These are phyloP conservation scores for Parauchenoglanis ngamensis DNA, from an alignment of 2,797 vertebrate genomes.

Conservation along the genomic window DNA sequence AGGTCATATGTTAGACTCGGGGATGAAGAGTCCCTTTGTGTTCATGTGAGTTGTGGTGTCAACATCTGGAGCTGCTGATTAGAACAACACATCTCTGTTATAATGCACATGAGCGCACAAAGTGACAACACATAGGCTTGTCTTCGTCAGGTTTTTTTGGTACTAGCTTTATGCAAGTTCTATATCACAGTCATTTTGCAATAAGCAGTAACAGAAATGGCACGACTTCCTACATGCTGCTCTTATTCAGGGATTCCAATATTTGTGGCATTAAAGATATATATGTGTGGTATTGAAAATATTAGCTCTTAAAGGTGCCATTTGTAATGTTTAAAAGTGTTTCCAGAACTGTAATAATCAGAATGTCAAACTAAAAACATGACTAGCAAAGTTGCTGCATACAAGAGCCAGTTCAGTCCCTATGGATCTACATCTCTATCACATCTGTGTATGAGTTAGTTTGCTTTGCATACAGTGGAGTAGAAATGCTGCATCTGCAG, in stretches of 20 bases:
- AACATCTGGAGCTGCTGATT: slow-evolving; percentile 62
- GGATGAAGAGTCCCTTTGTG: slow-evolving; percentile 67
- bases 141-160: background rate
- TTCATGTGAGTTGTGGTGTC: slow-evolving; percentile 59
- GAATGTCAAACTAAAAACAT: background rate
- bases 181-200: background rate
- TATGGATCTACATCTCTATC: background rate
- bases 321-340: background rate
- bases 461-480: background rate
- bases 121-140: background rate
- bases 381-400: background rate
- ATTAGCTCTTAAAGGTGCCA: background rate
- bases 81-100: slow-evolving; percentile 50
- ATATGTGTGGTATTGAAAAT: background rate
- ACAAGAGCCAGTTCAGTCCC: background rate
- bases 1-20: slow-evolving; percentile 62
- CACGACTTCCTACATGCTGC: background rate
- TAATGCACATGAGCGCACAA: slow-evolving; percentile 17
- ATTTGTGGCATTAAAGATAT: background rate
- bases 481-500: background rate
- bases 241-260: background rate
- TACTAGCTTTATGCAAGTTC: background rate
- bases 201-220: background rate
- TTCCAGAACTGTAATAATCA: background rate
- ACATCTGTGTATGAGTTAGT: background rate